phyloP scores from a whole-genome alignment of 2,888 invertebrate genomes.

The Teleogryllus oceanicus region DNA sequence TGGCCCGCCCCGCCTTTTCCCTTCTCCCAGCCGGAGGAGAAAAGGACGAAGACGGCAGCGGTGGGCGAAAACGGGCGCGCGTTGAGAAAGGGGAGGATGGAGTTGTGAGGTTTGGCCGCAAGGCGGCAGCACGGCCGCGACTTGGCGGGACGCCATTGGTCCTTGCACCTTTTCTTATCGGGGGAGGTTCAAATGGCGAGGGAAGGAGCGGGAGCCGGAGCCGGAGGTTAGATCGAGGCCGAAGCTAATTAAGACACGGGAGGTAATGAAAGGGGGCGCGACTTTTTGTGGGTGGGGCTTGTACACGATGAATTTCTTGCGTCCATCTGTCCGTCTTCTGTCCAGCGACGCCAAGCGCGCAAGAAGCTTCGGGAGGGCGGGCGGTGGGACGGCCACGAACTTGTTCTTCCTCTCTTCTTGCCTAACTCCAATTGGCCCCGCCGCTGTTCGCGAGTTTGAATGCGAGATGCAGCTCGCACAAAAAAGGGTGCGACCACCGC shows the following conservation, averaged over 20 bases:
- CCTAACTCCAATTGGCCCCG: no score
- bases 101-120: neutral
- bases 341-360: neutral
- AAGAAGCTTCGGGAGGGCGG: neutral
- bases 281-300: neutral
- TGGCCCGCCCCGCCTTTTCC: neutral
- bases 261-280: neutral
- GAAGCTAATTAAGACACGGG: neutral
- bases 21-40: neutral
- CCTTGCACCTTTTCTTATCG: constrained; percentile 10
- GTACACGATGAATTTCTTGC: constrained; percentile 8
- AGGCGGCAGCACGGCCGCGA: neutral
- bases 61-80: neutral
- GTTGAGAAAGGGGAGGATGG: neutral
- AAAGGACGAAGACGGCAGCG: neutral
- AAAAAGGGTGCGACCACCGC: no score
- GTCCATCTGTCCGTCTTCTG: neutral
- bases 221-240: neutral
- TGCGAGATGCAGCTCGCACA: no score
- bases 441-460: no score
- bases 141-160: constrained; percentile 6
- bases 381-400: no score
- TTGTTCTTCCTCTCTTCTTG: no score
- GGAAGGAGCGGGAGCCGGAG: no score
- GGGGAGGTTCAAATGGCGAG: no score